Evolutionary conservation across 1,140 invertebrate species (phyloP).

Genomic region (Sinonovacula constricta): DNA sequence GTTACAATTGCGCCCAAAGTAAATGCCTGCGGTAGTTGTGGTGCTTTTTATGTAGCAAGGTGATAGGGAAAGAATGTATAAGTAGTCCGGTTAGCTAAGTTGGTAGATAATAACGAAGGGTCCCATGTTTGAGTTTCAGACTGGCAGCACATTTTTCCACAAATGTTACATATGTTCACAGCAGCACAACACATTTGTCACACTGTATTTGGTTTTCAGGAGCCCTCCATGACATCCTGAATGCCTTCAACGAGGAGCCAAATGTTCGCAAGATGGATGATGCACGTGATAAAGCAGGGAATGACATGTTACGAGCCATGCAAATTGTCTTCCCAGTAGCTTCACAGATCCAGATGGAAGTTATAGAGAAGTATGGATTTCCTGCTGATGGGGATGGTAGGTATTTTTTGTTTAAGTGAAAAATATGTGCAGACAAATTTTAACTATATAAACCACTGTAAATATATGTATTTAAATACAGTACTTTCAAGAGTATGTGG

Average conservation of each 20-base stretch:
- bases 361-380: slow-evolving; percentile 90
- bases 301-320: slow-evolving; percentile 96
- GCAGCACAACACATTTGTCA: neutral
- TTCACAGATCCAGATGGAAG: slow-evolving; percentile 89
- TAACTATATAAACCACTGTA: too few relatives aligned
- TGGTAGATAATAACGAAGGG: too few relatives aligned
- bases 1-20: too few relatives aligned
- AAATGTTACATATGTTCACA: neutral
- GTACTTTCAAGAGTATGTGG: too few relatives aligned
- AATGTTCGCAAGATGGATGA: slow-evolving; percentile 89
- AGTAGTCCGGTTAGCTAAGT: too few relatives aligned
- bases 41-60: too few relatives aligned
- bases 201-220: slow-evolving; percentile 78
- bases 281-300: slow-evolving; percentile 89
- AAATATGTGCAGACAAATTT: too few relatives aligned
- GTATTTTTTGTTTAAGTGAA: slow-evolving; percentile 13
- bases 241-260: slow-evolving; percentile 86
- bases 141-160: neutral
- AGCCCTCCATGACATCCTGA: slow-evolving; percentile 86
- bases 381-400: slow-evolving; percentile 88
- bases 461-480: too few relatives aligned
- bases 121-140: neutral
- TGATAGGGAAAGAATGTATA: too few relatives aligned
- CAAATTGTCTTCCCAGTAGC: slow-evolving; percentile 90
- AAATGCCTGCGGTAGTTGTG: too few relatives aligned